phyloP scores from a whole-genome alignment of 2,888 invertebrate genomes.

The Spodoptera picta region DNA sequence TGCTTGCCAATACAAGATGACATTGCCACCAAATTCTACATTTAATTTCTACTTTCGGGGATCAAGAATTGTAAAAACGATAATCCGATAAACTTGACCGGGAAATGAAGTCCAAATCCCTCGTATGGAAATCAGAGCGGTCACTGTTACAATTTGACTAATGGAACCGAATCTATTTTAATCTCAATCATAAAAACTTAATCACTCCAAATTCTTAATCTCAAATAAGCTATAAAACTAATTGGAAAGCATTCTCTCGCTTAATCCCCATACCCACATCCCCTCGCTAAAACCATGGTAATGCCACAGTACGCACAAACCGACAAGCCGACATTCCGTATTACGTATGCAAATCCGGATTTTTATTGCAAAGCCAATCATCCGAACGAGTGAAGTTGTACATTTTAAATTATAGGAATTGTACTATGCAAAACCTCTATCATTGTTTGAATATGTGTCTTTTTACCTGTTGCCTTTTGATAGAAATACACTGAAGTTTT shows the following conservation, averaged over 20 bases:
- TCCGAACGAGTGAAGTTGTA: conserved; percentile 15
- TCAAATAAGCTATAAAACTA: not conserved
- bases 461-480: not conserved
- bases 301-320: conserved; percentile 18
- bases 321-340: conserved; percentile 30
- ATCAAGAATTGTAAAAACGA: too few relatives aligned
- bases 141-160: too few relatives aligned
- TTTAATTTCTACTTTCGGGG: too few relatives aligned
- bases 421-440: not conserved
- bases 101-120: too few relatives aligned
- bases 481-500: not conserved
- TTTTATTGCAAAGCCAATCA: conserved; percentile 51
- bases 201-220: too few relatives aligned
- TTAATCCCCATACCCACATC: conserved; percentile 1
- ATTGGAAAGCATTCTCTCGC: not conserved
- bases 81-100: too few relatives aligned
- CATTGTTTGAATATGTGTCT: conserved; percentile 2
- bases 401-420: conserved; percentile 41
- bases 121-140: too few relatives aligned
- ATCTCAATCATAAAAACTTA: too few relatives aligned
- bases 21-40: too few relatives aligned
- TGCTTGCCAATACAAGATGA: too few relatives aligned
- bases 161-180: too few relatives aligned
- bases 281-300: conserved; percentile 22
- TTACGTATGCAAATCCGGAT: conserved; percentile 50